Conservation (phyloP, 2,113 vertebrate genomes). For the Callocephalon fimbriatum region DNA sequence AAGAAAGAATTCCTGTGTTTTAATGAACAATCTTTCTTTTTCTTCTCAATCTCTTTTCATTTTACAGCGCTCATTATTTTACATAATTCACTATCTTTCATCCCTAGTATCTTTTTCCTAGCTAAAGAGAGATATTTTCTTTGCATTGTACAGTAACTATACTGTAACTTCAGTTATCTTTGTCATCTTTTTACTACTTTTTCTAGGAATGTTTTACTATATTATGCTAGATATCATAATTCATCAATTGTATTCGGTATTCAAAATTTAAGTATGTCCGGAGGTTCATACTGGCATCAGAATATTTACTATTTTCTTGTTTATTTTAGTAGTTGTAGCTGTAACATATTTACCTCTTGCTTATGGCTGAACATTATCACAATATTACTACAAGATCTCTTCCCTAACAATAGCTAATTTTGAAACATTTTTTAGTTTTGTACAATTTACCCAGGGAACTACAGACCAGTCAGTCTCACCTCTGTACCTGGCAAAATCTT, state of each 20-base stretch:
- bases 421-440: background rate
- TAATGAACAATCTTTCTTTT: background rate
- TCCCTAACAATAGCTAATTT: background rate
- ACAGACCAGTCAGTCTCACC: too few species aligned
- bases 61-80: background rate
- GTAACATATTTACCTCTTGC: background rate
- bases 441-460: too few species aligned
- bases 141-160: background rate
- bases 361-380: background rate
- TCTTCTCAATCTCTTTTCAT: background rate
- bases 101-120: background rate
- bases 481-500: too few species aligned
- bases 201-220: background rate
- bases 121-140: background rate
- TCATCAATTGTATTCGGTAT: background rate
- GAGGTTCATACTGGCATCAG: background rate
- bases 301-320: background rate
- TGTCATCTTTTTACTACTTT: background rate
- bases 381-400: background rate
- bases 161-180: background rate
- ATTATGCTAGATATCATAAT: background rate
- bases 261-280: background rate
- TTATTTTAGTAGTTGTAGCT: background rate
- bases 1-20: background rate
- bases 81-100: background rate